Evolutionary conservation across 2,888 invertebrate genomes (phyloP).

Genomic region (Apamea monoglypha): DNA sequence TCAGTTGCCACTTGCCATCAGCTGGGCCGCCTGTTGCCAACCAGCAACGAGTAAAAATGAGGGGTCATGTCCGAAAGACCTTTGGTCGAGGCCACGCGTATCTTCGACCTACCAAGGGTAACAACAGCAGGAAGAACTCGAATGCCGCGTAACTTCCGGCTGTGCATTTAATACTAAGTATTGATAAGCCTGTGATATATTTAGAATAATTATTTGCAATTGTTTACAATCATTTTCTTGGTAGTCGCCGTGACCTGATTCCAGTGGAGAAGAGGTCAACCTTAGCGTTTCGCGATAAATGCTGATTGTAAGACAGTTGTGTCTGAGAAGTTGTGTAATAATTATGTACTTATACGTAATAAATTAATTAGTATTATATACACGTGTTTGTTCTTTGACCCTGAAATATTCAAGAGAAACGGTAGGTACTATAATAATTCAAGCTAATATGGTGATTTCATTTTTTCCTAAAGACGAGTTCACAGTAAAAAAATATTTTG

Average conservation of each 20-base stretch:
- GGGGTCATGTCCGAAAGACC: constrained; percentile 9
- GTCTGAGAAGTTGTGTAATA: constrained; percentile 41
- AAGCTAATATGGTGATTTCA: neutral
- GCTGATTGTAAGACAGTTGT: constrained; percentile 19
- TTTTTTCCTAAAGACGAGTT: neutral
- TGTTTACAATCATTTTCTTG: constrained; percentile 50
- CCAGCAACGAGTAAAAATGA: neutral
- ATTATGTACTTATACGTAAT: constrained; percentile 11
- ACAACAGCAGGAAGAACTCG: constrained; percentile 38
- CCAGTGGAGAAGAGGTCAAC: constrained; percentile 22
- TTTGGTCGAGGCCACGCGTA: constrained; percentile 29
- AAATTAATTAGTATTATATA: constrained; percentile 27
- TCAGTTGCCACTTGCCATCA: neutral
- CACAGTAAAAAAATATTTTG: no score
- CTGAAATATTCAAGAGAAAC: neutral
- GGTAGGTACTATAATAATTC: neutral
- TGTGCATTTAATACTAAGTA: constrained; percentile 53
- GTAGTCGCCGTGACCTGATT: constrained; percentile 41
- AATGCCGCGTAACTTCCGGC: constrained; percentile 31
- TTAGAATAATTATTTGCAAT: constrained; percentile 39
- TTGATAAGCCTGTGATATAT: constrained; percentile 65
- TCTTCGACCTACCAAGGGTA: constrained; percentile 28
- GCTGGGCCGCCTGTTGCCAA: neutral
- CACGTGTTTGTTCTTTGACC: constrained; percentile 28
- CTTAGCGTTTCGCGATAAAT: constrained; percentile 7